Evolutionary conservation across 1,140 invertebrate species (phyloP), one percentile per base, ranked within the genome.

Genomic region (Brachionus paranguensis): DNA sequence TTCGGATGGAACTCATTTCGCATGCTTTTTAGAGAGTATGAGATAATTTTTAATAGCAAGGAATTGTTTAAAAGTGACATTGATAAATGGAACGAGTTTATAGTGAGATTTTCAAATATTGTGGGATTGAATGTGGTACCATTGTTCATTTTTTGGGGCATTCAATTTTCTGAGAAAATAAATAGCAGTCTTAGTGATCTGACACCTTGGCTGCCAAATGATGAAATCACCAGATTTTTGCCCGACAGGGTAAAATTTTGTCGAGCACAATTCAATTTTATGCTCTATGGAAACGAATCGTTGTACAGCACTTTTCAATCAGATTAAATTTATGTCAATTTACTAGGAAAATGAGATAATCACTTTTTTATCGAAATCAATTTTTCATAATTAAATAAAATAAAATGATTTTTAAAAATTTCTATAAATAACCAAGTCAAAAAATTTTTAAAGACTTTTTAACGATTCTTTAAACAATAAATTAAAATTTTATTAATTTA

Each of bases 11-110:
- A 60, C 20, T 68, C 78, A 14, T 81, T 81, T 45, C 20, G 33
- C 33, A 20, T 68, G 5, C 17, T 81, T 20, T 81, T 81, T 14
- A 60, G 78, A 45, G 53, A 81, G 37, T 81, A 81, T 37, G 78
- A 81, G 37, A 4, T 41, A 11, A 41, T 68, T 20, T 8, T 24
- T 8, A 68, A 60, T 37, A 43, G 17, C 3, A 43, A 43, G 17
- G 43, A 60, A 11, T 55, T 64, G 7, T 81, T 45, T 47, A 60
- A 81, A 24, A 64, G 4, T 47, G 78, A 81, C 11, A 12, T 11
- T 24, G 53, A 81, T 20, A 81, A 81, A 81, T 81, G 78, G 78
- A 55, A 81, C 24, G 33, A 81, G n/a, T 81, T 60, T 60, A 81
- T 81, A 41, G n/a, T 41, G 12, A 41, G 78, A 45, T 81, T 64